Percentiles rank a stretch among this genome's conserved stretches.
These are phyloP conservation scores for Heliothis subflexa DNA, from an alignment of 1,140 invertebrate genomes.

Conservation along the genomic window DNA sequence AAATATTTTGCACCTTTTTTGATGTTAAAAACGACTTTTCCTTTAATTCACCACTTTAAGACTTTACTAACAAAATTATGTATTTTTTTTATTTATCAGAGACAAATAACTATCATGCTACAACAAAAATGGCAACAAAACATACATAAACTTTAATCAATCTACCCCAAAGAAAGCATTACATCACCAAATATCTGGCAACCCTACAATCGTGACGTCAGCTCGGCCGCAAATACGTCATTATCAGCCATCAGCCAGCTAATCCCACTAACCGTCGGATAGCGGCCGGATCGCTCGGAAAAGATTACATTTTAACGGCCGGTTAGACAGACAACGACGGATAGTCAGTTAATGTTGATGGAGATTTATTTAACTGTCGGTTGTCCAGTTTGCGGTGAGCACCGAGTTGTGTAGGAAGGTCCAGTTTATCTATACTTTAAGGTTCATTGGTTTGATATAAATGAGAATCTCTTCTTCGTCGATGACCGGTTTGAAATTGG, in stretches of 20 bases:
- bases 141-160: too few relatives aligned
- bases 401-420: not conserved
- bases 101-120: too few relatives aligned
- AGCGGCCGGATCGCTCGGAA: slow-evolving; percentile 21
- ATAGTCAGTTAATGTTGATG: slow-evolving; percentile 20
- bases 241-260: slow-evolving; percentile 30
- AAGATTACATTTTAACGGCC: slow-evolving; percentile 37
- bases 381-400: not conserved
- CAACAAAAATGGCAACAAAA: too few relatives aligned
- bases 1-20: too few relatives aligned
- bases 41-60: too few relatives aligned
- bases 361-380: slow-evolving; percentile 29
- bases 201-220: slow-evolving; percentile 3
- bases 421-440: not conserved
- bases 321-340: slow-evolving; percentile 28
- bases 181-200: not conserved
- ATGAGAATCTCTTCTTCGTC: too few relatives aligned
- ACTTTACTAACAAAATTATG: too few relatives aligned
- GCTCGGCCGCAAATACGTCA: slow-evolving; percentile 33
- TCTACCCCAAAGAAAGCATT: not conserved
- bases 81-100: too few relatives aligned
- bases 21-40: too few relatives aligned
- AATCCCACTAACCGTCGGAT: slow-evolving; percentile 27
- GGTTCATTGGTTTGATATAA: too few relatives aligned
- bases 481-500: too few relatives aligned